These are phyloP conservation scores for Catharus bicknelli DNA, from an alignment of 2,113 vertebrate species.

Conservation along the genomic window DNA sequence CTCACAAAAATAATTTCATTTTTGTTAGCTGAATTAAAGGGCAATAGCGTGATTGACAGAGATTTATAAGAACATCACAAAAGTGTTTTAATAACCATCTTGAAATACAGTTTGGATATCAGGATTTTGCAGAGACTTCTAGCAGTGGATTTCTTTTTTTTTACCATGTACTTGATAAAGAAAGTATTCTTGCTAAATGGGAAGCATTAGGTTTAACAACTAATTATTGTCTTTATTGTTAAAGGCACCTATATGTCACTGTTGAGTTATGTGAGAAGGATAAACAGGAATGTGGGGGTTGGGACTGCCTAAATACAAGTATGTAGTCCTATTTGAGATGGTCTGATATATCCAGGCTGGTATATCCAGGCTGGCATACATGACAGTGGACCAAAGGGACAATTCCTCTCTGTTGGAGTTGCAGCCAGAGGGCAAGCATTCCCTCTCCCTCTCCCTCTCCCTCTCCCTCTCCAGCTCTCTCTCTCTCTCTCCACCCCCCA, in stretches of 20 bases:
- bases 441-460: background rate
- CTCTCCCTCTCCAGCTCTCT: too few relatives aligned
- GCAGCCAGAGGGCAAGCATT: background rate
- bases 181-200: background rate
- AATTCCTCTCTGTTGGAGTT: background rate
- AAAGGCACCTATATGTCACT: background rate
- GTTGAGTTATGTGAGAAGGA: background rate
- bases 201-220: background rate
- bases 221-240: background rate
- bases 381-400: background rate
- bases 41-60: background rate
- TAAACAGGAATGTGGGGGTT: background rate
- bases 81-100: background rate
- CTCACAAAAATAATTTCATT: background rate
- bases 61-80: background rate
- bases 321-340: background rate
- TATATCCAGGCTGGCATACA: background rate
- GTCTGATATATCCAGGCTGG: background rate
- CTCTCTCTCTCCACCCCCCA: too few relatives aligned
- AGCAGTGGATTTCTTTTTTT: background rate
- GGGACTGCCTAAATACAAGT: background rate
- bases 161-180: background rate
- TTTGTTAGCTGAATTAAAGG: background rate
- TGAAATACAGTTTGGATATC: background rate
- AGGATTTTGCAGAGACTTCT: background rate